Conservation (phyloP, 2,888 invertebrate genomes). For the Trisateles emortualis region DNA sequence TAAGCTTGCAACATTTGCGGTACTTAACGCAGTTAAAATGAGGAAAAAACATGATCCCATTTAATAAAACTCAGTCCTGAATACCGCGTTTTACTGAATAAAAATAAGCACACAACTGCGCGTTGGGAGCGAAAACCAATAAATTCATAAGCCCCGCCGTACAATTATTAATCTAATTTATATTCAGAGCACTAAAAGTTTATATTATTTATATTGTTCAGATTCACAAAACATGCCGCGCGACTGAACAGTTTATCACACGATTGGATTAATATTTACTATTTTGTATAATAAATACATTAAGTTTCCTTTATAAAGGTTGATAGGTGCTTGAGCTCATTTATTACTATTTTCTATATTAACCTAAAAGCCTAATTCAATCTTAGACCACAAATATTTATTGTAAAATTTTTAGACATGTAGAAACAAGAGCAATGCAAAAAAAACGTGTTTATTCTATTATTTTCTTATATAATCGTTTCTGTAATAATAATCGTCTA, state of each 20-base stretch:
- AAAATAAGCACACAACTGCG: not conserved
- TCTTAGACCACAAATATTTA: too few species aligned
- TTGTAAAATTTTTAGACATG: too few species aligned
- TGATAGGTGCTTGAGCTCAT: not conserved
- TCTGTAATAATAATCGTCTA: too few species aligned
- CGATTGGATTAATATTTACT: constrained; percentile 7
- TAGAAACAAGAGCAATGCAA: too few species aligned
- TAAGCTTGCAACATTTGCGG: too few species aligned
- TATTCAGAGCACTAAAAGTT: constrained; percentile 27
- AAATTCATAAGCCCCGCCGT: constrained; percentile 21
- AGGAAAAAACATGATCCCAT: not conserved
- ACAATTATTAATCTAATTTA: constrained; percentile 39
- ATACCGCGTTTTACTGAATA: constrained; percentile 2
- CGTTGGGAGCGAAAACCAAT: constrained; percentile 22
- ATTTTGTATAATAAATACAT: constrained; percentile 1
- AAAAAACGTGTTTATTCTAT: too few species aligned
- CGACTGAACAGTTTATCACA: constrained; percentile 4
- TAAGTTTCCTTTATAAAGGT: not conserved
- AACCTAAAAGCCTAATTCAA: not conserved
- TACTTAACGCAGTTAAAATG: not conserved
- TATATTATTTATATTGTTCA: constrained; percentile 9
- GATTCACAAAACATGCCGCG: constrained; percentile 8
- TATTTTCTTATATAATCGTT: too few species aligned
- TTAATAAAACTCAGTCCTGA: not conserved
- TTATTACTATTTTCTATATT: not conserved